These are phyloP conservation scores for Tyria jacobaeae DNA, from an alignment of 2,888 invertebrate species.

Conservation along the genomic window DNA sequence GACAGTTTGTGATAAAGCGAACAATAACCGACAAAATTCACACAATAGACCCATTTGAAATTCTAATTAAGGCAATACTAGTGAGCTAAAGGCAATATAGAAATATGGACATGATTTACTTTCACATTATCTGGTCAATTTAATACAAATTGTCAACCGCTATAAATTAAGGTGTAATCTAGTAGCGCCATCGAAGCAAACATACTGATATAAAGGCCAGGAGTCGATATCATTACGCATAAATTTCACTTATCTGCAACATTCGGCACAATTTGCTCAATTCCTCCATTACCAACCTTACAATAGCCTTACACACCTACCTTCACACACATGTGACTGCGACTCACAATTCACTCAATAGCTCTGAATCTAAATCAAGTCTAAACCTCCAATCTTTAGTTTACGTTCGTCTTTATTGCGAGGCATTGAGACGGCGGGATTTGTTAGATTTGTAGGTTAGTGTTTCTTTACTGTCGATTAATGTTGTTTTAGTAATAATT, in stretches of 20 bases:
- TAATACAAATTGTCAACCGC: constrained; percentile 68
- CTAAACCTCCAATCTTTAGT: constrained; percentile 39
- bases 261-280: constrained; percentile 74
- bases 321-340: constrained; percentile 42
- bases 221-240: constrained; percentile 80
- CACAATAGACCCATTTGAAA: constrained; percentile 46
- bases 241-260: constrained; percentile 79
- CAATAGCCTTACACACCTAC: constrained; percentile 40
- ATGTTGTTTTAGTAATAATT: background rate
- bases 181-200: constrained; percentile 72
- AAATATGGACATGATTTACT: constrained; percentile 49
- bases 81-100: constrained; percentile 33
- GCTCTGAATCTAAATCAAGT: constrained; percentile 46
- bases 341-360: constrained; percentile 47
- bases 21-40: constrained; percentile 37
- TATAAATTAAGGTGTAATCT: constrained; percentile 71
- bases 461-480: background rate
- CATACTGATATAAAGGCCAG: constrained; percentile 75
- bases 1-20: constrained; percentile 33
- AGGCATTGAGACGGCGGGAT: constrained; percentile 23
- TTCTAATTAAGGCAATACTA: constrained; percentile 47
- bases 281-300: constrained; percentile 49
- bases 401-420: constrained; percentile 36
- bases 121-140: constrained; percentile 65
- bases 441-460: constrained; percentile 20